Conservation (phyloP, 2,113 vertebrate species). For the Centropus bengalensis region DNA sequence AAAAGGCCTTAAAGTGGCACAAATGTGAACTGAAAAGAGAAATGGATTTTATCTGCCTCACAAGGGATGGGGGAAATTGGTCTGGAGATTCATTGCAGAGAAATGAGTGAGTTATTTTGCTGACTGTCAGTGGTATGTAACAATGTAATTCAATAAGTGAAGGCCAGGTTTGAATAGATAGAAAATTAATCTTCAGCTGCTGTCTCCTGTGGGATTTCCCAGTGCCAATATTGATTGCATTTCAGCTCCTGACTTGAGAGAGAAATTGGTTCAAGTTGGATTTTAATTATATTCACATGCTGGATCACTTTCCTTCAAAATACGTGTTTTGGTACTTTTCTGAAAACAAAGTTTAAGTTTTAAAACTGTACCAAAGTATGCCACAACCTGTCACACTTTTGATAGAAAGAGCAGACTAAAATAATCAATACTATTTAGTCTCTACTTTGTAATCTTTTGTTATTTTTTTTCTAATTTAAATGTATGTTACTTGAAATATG, state of each 20-base stretch:
- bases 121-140: constrained; percentile 36
- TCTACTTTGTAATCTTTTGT: not conserved
- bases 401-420: not conserved
- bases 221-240: constrained; percentile 70
- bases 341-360: not conserved
- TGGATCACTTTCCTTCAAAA: constrained; percentile 47
- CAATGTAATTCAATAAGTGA: constrained; percentile 60
- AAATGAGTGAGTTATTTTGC: constrained; percentile 55
- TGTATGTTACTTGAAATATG: not conserved
- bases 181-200: constrained; percentile 73
- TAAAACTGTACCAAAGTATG: not conserved
- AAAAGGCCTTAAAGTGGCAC: not conserved
- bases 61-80: not conserved
- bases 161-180: constrained; percentile 59
- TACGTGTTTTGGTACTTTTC: not conserved
- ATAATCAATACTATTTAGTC: not conserved
- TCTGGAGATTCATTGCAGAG: constrained; percentile 35
- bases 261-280: constrained; percentile 55
- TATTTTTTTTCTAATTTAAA: not conserved
- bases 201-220: constrained; percentile 53
- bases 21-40: constrained; percentile 15
- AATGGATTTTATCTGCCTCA: not conserved
- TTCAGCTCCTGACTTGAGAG: constrained; percentile 45
- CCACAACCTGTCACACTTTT: not conserved
- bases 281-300: constrained; percentile 69